Evolutionary conservation across 1,140 invertebrate genomes (phyloP), one percentile per base, ranked within the genome.

Genomic region (Orius insidiosus): DNA sequence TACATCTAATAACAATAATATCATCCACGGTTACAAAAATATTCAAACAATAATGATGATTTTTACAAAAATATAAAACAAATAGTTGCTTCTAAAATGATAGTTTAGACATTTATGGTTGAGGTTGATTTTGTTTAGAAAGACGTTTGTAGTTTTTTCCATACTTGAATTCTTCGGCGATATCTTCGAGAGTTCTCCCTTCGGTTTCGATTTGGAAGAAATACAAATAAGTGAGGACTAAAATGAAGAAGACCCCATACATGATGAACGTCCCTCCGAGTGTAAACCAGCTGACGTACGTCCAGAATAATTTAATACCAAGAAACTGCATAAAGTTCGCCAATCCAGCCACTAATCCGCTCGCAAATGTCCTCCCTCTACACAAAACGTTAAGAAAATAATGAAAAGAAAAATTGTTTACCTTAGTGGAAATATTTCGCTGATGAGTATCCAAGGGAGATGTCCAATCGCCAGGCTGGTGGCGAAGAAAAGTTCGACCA

Each of bases 161-260:
- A n/a, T 31, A 5, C 30, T 50, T 50, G 44, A 49, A 52, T 32
- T 39, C 45, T 13, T 46, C 44, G 33, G 54, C 55, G 11, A 58
- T 55, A 14, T 55, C 51, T 13, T 55, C 45, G 18, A 58, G 44
- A 1, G 55, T 35, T 37, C 47, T 53, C 11, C 55, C 55, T 46
- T 58, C 55, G 5, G 56, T 58, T 40, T 58, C 56, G 7, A 56
- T 52, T 39, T 57, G 38, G 36, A 45, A 55, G 30, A 53, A 54
- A 19, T 50, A 56, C 10, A 57, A 39, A 16, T 52, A 58, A 0
- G 55, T 35, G 5, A 52, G 47, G 14, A 54, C 57, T 5, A 54
- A 4, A 1, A 51, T 9, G 39, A 40, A 48, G 5, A 32, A 42
- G 14, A 15, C 31, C 15, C 38, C 46, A 39, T 48, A 48, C 46